phyloP scores from a whole-genome alignment of 2,113 vertebrate genomes.

The Spermophilus dauricus region DNA sequence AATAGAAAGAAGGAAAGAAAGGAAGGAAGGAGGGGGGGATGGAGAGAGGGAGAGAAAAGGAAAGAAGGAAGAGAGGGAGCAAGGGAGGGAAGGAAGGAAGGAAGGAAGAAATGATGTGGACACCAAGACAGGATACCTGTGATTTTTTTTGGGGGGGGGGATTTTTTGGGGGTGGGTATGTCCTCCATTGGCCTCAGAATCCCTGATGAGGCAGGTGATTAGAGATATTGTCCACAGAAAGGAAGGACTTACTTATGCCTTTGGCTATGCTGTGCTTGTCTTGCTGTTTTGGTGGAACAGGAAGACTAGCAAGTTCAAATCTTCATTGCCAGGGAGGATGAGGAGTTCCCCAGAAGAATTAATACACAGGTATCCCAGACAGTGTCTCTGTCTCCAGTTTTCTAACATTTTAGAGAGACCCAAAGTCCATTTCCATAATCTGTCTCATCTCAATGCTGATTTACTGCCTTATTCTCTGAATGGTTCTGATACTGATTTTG shows the following conservation, averaged over 20 bases:
- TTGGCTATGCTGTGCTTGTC: background rate
- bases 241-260: background rate
- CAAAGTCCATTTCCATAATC: background rate
- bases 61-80: no score
- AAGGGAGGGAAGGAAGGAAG: no score
- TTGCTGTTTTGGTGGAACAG: background rate
- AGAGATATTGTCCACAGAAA: background rate
- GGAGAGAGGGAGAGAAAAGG: no score
- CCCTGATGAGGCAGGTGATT: background rate
- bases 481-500: background rate
- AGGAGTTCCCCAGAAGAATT: background rate
- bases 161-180: no score
- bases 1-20: no score
- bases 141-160: background rate
- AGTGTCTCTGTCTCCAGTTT: background rate
- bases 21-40: no score
- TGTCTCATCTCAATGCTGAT: background rate
- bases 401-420: background rate
- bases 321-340: background rate
- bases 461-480: background rate
- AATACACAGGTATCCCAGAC: background rate
- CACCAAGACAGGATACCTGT: background rate
- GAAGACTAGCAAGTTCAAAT: background rate
- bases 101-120: background rate
- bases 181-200: background rate